These are phyloP conservation scores for Teleiodes luculella DNA, from an alignment of 2,888 invertebrate genomes.

Conservation along the genomic window DNA sequence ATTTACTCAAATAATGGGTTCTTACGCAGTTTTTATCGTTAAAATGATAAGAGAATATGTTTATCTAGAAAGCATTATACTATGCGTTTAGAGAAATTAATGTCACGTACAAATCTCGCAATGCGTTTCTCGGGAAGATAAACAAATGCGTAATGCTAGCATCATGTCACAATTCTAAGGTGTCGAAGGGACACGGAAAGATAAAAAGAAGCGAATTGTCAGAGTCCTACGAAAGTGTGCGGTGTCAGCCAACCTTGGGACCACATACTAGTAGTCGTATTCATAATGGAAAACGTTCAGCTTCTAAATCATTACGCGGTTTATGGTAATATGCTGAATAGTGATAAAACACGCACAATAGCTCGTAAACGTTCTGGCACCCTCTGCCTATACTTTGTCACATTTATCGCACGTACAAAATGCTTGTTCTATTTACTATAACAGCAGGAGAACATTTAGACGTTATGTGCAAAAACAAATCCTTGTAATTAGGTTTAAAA, in stretches of 20 bases:
- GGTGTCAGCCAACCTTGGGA: constrained; percentile 35
- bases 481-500: too few species aligned
- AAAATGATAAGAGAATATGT: too few species aligned
- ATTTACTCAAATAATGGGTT: background rate
- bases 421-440: too few species aligned
- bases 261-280: constrained; percentile 28
- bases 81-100: too few species aligned
- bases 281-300: constrained; percentile 44
- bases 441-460: too few species aligned
- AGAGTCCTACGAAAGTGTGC: constrained; percentile 14
- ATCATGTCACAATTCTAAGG: background rate
- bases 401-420: constrained; percentile 43
- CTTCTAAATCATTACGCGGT: constrained; percentile 47
- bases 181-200: background rate
- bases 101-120: background rate
- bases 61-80: too few species aligned
- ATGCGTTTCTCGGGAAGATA: too few species aligned
- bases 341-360: constrained; percentile 66
- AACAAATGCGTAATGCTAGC: background rate
- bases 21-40: background rate
- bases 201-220: constrained; percentile 12
- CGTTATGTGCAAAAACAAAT: too few species aligned
- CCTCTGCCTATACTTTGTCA: constrained; percentile 32
- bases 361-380: constrained; percentile 50
- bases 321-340: constrained; percentile 50